Percentiles rank a stretch among this genome's conserved stretches.
phyloP scores from a whole-genome alignment of 2,888 invertebrate species.

The Chaetogeoica ovagalla region DNA sequence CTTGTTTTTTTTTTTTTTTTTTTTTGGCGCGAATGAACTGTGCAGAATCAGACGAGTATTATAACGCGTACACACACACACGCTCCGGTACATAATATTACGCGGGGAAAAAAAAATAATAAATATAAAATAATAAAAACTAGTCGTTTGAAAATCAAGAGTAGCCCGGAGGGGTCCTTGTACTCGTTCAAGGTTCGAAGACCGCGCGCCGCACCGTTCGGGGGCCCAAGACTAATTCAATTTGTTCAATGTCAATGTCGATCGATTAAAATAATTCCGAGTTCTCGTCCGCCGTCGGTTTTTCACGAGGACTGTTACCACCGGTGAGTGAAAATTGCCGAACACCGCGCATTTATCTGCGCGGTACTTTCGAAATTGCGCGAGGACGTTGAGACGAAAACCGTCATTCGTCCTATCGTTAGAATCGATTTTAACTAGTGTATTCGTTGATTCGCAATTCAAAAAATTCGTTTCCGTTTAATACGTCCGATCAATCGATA shows the following conservation, averaged over 20 bases:
- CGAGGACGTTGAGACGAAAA: no score
- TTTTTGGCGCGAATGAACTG: constrained; percentile 39
- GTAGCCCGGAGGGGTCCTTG: constrained; percentile 49
- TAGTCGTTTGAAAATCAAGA: constrained; percentile 37
- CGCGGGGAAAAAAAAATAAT: background rate
- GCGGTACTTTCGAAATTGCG: no score
- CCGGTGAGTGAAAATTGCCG: no score
- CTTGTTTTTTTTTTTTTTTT: constrained; percentile 30
- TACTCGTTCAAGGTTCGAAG: constrained; percentile 47
- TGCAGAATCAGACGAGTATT: background rate
- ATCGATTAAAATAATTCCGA: constrained; percentile 32
- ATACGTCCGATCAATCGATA: no score
- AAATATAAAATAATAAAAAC: background rate
- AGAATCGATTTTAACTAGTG: no score
- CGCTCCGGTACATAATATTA: background rate
- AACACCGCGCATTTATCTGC: no score
- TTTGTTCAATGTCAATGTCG: constrained; percentile 52
- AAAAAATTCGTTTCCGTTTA: no score
- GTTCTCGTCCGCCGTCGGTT: background rate
- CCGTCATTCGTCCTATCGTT: no score
- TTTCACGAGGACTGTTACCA: background rate
- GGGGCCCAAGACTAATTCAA: constrained; percentile 46
- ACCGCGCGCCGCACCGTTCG: background rate
- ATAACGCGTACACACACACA: background rate
- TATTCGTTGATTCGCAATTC: no score